Evolutionary conservation across 2,888 invertebrate genomes (phyloP).

Genomic region (Diaperis boleti): DNA sequence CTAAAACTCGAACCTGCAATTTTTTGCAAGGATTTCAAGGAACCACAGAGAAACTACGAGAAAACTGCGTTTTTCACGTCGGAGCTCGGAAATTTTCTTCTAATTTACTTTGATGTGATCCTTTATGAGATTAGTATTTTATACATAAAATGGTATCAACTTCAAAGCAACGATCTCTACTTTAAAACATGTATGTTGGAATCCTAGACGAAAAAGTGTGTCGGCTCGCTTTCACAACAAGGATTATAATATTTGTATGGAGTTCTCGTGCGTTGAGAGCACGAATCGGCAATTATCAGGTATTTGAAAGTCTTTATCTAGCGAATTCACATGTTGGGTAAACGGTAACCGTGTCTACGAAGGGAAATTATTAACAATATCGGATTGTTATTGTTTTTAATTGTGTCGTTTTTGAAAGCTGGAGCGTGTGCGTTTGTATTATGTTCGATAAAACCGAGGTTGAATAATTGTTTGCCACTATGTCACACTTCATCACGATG

Average conservation of each 20-base stretch:
- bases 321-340: background rate
- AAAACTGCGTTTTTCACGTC: too few species aligned
- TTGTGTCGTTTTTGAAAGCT: too few species aligned
- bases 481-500: too few species aligned
- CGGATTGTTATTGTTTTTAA: too few species aligned
- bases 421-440: too few species aligned
- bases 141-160: slow-evolving; percentile 16
- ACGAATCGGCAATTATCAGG: background rate
- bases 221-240: background rate
- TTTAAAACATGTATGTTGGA: slow-evolving; percentile 24
- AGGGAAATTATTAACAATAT: too few species aligned
- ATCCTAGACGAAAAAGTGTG: slow-evolving; percentile 1
- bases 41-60: too few species aligned
- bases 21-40: too few species aligned
- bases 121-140: slow-evolving; percentile 24
- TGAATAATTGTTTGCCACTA: too few species aligned
- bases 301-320: background rate
- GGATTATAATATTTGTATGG: background rate
- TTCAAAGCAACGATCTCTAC: slow-evolving; percentile 12
- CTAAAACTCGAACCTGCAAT: too few species aligned
- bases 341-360: too few species aligned
- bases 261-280: background rate
- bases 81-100: slow-evolving; percentile 24
- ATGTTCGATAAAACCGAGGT: too few species aligned
- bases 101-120: slow-evolving; percentile 31